Conservation (phyloP, 2,113 vertebrate genomes). For the Galeopterus variegatus region DNA sequence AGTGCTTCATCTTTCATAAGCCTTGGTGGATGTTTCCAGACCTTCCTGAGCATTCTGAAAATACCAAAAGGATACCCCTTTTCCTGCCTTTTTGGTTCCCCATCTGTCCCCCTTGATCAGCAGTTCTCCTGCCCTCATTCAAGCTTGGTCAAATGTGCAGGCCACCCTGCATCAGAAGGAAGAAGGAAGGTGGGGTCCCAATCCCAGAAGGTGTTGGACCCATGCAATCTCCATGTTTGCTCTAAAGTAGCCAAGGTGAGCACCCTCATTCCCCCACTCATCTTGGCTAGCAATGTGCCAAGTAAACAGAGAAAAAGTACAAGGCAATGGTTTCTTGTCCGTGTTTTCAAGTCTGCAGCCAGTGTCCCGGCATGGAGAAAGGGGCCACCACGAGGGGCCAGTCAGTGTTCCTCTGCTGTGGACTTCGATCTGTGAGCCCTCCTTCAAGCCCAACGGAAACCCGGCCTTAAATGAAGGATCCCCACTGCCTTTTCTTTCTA, state of each 20-base stretch:
- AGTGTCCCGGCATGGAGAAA: accelerated
- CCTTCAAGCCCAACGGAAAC: neutral
- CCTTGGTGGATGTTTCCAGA: neutral
- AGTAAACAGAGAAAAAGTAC: neutral
- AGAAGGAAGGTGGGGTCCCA: neutral
- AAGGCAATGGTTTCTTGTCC: neutral
- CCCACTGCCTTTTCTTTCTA: neutral
- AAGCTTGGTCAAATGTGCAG: neutral
- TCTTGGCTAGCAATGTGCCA: neutral
- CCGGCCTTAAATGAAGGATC: accelerated
- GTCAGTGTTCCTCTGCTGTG: neutral
- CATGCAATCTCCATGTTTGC: accelerated
- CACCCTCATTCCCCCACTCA: neutral
- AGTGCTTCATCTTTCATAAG: neutral
- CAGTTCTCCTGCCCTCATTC: neutral
- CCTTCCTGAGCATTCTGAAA: neutral
- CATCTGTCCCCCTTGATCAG: neutral
- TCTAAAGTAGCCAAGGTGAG: neutral
- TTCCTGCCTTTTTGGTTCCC: neutral
- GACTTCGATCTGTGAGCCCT: neutral
- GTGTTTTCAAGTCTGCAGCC: neutral
- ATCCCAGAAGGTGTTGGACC: neutral
- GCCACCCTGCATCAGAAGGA: neutral
- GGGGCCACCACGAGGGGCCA: accelerated
- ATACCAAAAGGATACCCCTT: neutral